Conservation (phyloP, 2,113 vertebrate genomes). For the Boulengeromyrus knoepffleri region DNA sequence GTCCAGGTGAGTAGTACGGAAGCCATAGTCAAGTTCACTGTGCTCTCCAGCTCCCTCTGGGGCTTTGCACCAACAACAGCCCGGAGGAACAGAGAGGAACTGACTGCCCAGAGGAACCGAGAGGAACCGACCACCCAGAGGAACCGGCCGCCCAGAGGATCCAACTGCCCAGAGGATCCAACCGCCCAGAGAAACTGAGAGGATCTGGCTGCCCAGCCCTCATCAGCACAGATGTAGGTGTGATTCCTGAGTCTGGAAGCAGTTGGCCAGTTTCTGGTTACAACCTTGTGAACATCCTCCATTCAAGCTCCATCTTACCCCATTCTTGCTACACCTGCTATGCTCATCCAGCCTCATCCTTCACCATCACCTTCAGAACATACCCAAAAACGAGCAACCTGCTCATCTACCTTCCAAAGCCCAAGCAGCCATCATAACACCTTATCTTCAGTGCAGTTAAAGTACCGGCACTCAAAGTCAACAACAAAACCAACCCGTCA, state of each 20-base stretch:
- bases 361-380: neutral
- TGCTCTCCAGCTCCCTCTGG: neutral
- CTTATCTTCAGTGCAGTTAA: neutral
- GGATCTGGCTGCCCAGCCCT: slow-evolving; percentile 1
- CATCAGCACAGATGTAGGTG: slow-evolving; percentile 22
- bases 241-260: neutral
- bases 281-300: neutral
- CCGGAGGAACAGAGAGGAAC: neutral
- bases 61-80: neutral
- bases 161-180: too few species aligned
- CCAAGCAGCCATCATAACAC: neutral
- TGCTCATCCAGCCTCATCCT: neutral
- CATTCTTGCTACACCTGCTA: neutral
- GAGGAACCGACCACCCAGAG: too few species aligned
- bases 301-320: slow-evolving; percentile 26
- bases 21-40: neutral
- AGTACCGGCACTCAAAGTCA: neutral
- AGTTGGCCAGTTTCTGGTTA: neutral
- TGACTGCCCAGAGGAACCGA: neutral
- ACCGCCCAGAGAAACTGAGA: neutral
- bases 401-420: too few species aligned
- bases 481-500: neutral
- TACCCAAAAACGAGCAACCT: neutral
- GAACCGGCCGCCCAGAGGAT: too few species aligned
- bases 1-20: neutral